Conservation (phyloP, 2,113 vertebrate genomes). For the Polypterus senegalus region DNA sequence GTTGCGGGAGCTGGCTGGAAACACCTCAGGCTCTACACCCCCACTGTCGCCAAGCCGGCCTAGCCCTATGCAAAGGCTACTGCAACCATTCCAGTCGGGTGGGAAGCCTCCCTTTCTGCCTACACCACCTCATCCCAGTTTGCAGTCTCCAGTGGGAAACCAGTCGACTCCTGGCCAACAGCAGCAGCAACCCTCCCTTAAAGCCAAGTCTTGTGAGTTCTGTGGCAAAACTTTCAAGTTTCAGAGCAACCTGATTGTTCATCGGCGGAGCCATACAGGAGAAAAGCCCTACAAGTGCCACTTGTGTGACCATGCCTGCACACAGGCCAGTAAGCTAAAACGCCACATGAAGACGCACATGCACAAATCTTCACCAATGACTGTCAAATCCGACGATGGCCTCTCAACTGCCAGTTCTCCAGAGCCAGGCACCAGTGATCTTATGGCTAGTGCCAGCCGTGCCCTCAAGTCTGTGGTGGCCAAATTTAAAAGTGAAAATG, state of each 20-base stretch:
- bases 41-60: slow-evolving; percentile 90
- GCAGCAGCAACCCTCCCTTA: slow-evolving; percentile 60
- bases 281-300: slow-evolving; percentile 98
- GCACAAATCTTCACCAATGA: slow-evolving; percentile 94
- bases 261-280: slow-evolving; percentile 95
- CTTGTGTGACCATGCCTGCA: slow-evolving; percentile 97
- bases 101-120: slow-evolving; percentile 92
- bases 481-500: slow-evolving; percentile 88
- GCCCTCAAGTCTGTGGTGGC: slow-evolving; percentile 95
- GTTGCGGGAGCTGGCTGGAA: slow-evolving; percentile 95
- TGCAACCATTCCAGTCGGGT: slow-evolving; percentile 95
- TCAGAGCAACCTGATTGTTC: slow-evolving; percentile 97
- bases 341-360: slow-evolving; percentile 99
- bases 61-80: slow-evolving; percentile 97
- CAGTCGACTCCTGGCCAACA: slow-evolving; percentile 60
- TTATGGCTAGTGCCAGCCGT: slow-evolving; percentile 85
- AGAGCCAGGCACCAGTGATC: slow-evolving; percentile 90
- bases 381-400: slow-evolving; percentile 90
- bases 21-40: slow-evolving; percentile 83
- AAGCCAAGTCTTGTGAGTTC: slow-evolving; percentile 98
- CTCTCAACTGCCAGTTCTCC: slow-evolving; percentile 91
- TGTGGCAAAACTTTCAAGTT: slow-evolving; percentile 98
- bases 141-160: slow-evolving; percentile 84
- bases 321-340: slow-evolving; percentile 96
- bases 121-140: slow-evolving; percentile 86